Percentiles rank a stretch among this genome's conserved stretches.
Conservation (phyloP, 2,888 invertebrate species). For the Fissipunctia ypsillon region DNA sequence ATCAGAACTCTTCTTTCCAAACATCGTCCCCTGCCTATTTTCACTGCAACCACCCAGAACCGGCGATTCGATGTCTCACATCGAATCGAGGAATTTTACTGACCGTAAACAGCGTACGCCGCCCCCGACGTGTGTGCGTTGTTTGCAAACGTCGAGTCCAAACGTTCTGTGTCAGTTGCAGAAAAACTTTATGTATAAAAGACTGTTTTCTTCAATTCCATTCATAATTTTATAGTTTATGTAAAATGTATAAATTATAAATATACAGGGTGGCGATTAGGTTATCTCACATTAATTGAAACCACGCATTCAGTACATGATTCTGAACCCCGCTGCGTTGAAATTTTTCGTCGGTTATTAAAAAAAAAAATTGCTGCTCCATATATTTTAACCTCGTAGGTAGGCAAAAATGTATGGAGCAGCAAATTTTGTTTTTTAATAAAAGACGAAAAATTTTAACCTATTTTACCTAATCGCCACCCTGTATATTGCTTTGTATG, state of each 20-base stretch:
- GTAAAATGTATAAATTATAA: neutral
- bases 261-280: too few species aligned
- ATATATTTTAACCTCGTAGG: too few species aligned
- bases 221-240: neutral
- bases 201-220: neutral
- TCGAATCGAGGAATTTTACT: neutral
- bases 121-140: neutral
- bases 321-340: too few species aligned
- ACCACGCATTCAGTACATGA: too few species aligned
- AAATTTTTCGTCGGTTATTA: too few species aligned
- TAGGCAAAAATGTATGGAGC: too few species aligned
- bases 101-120: too few species aligned
- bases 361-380: too few species aligned
- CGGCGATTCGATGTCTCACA: neutral
- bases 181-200: neutral
- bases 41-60: neutral
- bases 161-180: constrained; percentile 3
- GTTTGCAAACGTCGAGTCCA: neutral
- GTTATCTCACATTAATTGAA: too few species aligned
- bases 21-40: neutral
- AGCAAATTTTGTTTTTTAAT: too few species aligned
- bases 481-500: neutral
- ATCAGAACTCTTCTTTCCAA: neutral
- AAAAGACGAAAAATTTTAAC: too few species aligned
- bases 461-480: too few species aligned